Evolutionary conservation across 2,113 vertebrate genomes (phyloP).

Genomic region (Neogobius melanostomus): DNA sequence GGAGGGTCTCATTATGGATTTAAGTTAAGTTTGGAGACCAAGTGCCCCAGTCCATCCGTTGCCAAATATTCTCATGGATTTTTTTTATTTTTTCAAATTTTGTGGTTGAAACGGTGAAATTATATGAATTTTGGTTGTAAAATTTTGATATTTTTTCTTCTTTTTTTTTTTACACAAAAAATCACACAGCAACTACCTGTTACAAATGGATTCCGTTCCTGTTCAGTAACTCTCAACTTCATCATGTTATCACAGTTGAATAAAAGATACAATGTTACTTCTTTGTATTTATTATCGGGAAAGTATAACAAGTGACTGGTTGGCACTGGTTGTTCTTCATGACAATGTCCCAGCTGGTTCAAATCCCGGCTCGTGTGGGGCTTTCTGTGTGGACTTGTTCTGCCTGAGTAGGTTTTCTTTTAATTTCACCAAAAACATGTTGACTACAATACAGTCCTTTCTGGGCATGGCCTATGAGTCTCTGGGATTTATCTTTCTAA

Average conservation of each 20-base stretch:
- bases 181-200: background rate
- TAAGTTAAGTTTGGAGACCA: background rate
- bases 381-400: no score
- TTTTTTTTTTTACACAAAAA: background rate
- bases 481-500: no score
- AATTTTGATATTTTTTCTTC: background rate
- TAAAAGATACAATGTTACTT: slow-evolving; percentile 29
- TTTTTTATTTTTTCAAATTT: slow-evolving; percentile 11
- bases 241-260: slow-evolving; percentile 9
- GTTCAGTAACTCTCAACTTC: background rate
- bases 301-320: background rate
- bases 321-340: no score
- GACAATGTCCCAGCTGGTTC: no score
- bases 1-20: background rate
- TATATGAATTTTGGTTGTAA: background rate
- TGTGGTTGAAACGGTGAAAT: background rate
- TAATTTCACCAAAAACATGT: no score
- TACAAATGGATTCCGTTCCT: slow-evolving; percentile 4
- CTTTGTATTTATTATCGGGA: background rate
- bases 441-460: no score
- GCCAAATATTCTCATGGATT: slow-evolving; percentile 36
- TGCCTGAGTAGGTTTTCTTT: no score
- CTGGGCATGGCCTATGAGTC: no score
- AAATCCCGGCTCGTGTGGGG: no score
- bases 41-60: slow-evolving; percentile 1